These are phyloP conservation scores for Agrochola litura DNA, from an alignment of 2,888 invertebrate genomes.

Conservation along the genomic window DNA sequence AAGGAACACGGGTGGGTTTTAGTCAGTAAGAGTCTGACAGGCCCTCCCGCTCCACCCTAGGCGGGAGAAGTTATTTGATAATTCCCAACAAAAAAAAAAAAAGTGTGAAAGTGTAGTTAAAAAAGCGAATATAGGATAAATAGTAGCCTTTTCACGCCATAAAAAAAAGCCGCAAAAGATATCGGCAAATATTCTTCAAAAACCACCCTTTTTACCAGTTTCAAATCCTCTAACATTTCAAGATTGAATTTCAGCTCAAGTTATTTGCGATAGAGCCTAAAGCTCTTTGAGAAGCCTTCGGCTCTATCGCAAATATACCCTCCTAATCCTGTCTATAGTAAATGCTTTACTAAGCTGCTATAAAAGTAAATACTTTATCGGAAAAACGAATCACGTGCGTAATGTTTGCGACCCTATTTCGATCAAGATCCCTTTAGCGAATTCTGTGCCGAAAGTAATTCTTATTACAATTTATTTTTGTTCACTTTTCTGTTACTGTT, in stretches of 20 bases:
- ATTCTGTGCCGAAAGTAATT: background rate
- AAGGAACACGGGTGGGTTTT: too few species aligned
- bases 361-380: conserved; percentile 31
- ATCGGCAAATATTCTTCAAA: conserved; percentile 2
- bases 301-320: conserved; percentile 17
- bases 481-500: too few species aligned
- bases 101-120: background rate
- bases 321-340: conserved; percentile 1
- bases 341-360: conserved; percentile 5
- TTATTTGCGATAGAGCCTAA: conserved; percentile 23
- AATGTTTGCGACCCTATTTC: conserved; percentile 6
- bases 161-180: too few species aligned
- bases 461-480: conserved; percentile 6
- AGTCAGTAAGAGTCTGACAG: too few species aligned
- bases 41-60: too few species aligned
- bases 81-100: too few species aligned
- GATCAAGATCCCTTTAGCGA: background rate
- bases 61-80: too few species aligned
- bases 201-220: background rate
- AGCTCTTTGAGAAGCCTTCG: background rate
- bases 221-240: conserved; percentile 34
- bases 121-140: background rate
- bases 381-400: conserved; percentile 9
- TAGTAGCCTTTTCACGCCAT: too few species aligned
- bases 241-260: conserved; percentile 15